Percentiles rank a stretch among this genome's conserved stretches.
phyloP scores from a whole-genome alignment of 37 sponge, comb jelly and placozoan species.

The Oopsacas minuta region DNA sequence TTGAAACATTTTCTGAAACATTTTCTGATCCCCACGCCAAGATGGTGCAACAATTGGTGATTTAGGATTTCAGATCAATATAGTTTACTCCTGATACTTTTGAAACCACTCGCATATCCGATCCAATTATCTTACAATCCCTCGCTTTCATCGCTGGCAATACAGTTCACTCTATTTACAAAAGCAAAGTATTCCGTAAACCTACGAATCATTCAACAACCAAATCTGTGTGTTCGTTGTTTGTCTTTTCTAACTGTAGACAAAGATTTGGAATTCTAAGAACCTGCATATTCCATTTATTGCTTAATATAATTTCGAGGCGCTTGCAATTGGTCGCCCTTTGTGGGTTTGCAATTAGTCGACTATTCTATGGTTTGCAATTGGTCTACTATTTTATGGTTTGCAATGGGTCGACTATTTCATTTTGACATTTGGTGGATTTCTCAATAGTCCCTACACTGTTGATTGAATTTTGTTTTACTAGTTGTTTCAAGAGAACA shows the following conservation, averaged over 20 bases:
- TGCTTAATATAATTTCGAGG: neutral
- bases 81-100: constrained; percentile 20
- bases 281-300: neutral
- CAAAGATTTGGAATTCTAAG: constrained; percentile 17
- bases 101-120: neutral
- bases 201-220: constrained; percentile 11
- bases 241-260: constrained; percentile 17
- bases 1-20: neutral
- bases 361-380: too few relatives aligned
- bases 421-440: too few relatives aligned
- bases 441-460: too few relatives aligned
- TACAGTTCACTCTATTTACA: constrained; percentile 18
- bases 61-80: constrained; percentile 13
- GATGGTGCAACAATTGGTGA: constrained; percentile 2
- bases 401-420: too few relatives aligned
- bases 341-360: too few relatives aligned
- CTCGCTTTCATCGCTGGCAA: constrained; percentile 7
- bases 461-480: too few relatives aligned
- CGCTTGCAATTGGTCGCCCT: too few relatives aligned
- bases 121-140: constrained; percentile 9
- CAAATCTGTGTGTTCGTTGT: constrained; percentile 17
- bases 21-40: constrained; percentile 8
- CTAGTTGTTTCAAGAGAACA: too few relatives aligned
- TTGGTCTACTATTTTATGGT: too few relatives aligned
- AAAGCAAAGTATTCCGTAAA: constrained; percentile 12